A percentile compares a stretch with the other conserved stretches of the same genome.
These are phyloP conservation scores for Diglossa cyanea DNA, from an alignment of 2,797 vertebrate species.

Conservation along the genomic window DNA sequence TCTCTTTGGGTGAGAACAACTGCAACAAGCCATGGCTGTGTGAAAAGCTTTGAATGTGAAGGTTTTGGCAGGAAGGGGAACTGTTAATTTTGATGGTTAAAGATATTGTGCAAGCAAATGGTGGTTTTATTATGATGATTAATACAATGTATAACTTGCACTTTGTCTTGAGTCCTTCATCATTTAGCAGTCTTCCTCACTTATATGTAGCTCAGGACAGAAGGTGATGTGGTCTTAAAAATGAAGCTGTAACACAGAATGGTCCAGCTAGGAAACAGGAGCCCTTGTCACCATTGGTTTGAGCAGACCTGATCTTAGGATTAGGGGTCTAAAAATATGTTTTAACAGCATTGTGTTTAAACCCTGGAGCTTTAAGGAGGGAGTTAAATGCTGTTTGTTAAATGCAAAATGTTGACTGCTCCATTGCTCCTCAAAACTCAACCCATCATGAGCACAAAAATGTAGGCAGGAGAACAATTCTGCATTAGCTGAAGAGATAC, in stretches of 20 bases:
- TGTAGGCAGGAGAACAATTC: neutral
- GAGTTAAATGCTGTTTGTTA: neutral
- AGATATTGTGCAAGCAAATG: neutral
- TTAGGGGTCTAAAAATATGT: neutral
- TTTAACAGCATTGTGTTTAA: neutral
- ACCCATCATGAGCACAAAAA: neutral
- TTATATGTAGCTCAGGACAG: neutral
- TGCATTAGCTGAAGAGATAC: neutral
- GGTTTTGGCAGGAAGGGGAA: neutral
- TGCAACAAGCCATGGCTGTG: neutral
- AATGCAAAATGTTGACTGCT: neutral
- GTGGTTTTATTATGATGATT: neutral
- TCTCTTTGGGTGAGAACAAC: constrained; percentile 85
- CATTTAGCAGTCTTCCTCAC: neutral
- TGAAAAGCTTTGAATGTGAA: neutral
- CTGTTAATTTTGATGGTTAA: neutral
- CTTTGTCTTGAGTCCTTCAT: neutral
- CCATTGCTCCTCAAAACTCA: neutral
- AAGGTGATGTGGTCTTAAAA: neutral
- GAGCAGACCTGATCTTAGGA: neutral
- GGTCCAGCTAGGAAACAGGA: neutral
- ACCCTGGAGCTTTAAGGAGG: neutral
- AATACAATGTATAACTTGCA: neutral
- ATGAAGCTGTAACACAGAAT: neutral
- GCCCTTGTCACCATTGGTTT: neutral